Conservation (phyloP, 2,113 vertebrate genomes). For the Cyanoderma ruficeps region DNA sequence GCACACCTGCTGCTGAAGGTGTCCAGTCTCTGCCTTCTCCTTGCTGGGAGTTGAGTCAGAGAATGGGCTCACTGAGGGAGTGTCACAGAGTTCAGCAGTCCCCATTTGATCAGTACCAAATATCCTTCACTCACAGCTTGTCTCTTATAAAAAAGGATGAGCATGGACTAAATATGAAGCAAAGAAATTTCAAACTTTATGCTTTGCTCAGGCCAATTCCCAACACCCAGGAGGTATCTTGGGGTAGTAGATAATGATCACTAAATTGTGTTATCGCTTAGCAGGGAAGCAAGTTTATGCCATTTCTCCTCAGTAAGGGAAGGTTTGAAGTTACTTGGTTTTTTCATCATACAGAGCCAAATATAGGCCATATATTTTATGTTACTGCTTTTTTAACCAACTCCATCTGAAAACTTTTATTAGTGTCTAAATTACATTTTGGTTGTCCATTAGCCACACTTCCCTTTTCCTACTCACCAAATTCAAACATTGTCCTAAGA, state of each 20-base stretch:
- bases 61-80: neutral
- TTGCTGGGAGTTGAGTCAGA: neutral
- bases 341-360: neutral
- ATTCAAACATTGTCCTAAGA: constrained; percentile 20
- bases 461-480: neutral
- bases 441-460: neutral
- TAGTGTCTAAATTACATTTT: constrained; percentile 12
- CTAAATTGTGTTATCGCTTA: neutral
- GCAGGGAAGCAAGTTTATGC: neutral
- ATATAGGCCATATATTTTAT: neutral
- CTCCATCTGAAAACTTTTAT: constrained; percentile 6
- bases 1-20: neutral
- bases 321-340: neutral
- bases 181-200: neutral
- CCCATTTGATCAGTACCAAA: neutral
- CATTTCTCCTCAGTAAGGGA: neutral
- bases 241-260: neutral
- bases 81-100: neutral
- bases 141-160: neutral
- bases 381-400: neutral
- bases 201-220: neutral
- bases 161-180: neutral
- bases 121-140: neutral
- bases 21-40: neutral
- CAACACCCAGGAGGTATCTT: neutral